Evolutionary conservation across 2,888 invertebrate species (phyloP).

Genomic region (Perizoma flavofasciatum): DNA sequence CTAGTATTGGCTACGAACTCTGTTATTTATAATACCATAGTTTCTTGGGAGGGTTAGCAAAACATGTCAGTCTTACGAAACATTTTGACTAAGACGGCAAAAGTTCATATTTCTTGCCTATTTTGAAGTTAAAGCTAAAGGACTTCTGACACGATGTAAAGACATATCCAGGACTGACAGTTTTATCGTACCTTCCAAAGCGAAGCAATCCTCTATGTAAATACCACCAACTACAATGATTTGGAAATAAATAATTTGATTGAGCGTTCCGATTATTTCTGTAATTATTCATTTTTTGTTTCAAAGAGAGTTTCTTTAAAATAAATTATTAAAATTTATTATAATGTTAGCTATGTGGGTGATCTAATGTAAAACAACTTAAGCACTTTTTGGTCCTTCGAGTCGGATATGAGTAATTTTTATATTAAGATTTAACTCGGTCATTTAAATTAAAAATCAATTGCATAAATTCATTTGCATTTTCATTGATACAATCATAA

Average conservation of each 20-base stretch:
- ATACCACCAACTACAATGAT: too few species aligned
- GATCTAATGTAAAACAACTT: background rate
- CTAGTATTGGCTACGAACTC: slow-evolving; percentile 23
- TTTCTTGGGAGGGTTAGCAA: slow-evolving; percentile 23
- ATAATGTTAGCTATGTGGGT: slow-evolving; percentile 1
- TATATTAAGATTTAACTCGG: too few species aligned
- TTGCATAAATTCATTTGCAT: slow-evolving; percentile 21
- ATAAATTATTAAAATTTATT: slow-evolving; percentile 5
- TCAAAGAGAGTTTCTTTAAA: background rate
- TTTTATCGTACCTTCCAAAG: too few species aligned
- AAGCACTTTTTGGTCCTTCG: slow-evolving; percentile 3
- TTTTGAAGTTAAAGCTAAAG: too few species aligned
- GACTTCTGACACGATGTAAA: too few species aligned
- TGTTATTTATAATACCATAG: slow-evolving; percentile 17
- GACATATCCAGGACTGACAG: too few species aligned
- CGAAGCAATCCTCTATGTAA: too few species aligned
- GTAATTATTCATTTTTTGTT: slow-evolving; percentile 16
- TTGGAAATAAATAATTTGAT: slow-evolving; percentile 13
- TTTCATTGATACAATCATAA: slow-evolving; percentile 24
- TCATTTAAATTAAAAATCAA: slow-evolving; percentile 2
- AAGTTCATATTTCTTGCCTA: too few species aligned
- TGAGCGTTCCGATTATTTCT: slow-evolving; percentile 15
- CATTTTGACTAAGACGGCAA: too few species aligned
- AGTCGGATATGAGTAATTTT: background rate
- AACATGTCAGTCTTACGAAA: slow-evolving; percentile 1